phyloP scores from a whole-genome alignment of 2,113 vertebrate genomes.

The Phaetusa simplex region DNA sequence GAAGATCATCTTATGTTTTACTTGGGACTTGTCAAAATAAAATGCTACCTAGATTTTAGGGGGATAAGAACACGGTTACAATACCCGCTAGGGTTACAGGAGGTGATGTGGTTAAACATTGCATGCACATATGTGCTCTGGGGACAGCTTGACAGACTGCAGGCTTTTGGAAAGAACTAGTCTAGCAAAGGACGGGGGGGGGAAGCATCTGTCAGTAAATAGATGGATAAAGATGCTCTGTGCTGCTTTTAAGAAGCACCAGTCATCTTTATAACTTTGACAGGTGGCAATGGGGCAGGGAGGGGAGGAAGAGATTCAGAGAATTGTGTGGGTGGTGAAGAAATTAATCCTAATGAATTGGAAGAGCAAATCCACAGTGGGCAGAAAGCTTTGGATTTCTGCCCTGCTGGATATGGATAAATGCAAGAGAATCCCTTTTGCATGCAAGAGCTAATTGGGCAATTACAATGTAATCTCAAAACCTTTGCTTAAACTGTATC shows the following conservation, averaged over 20 bases:
- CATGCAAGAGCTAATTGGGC: conserved; percentile 36
- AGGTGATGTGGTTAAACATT: neutral
- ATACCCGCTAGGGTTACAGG: neutral
- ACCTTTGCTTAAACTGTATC: neutral
- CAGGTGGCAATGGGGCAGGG: conserved; percentile 40
- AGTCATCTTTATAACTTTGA: conserved; percentile 34
- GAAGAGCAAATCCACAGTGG: conserved; percentile 42
- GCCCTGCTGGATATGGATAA: conserved; percentile 37
- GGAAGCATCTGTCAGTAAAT: conserved; percentile 40
- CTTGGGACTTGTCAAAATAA: neutral
- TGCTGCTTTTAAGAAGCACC: conserved; percentile 42
- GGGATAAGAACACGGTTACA: neutral
- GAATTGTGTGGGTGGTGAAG: conserved; percentile 44
- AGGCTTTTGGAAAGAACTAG: conserved; percentile 14
- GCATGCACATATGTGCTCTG: neutral
- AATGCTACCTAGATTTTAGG: neutral
- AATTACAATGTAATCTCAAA: conserved; percentile 27
- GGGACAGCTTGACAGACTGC: conserved; percentile 12
- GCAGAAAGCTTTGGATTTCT: conserved; percentile 54
- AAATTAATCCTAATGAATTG: conserved; percentile 67
- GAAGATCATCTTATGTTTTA: neutral
- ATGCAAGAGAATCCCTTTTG: conserved; percentile 41
- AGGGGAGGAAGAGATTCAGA: conserved; percentile 14
- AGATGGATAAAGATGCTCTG: conserved; percentile 7
- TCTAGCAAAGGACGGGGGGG: neutral